These are phyloP conservation scores for Chromobotia macracanthus DNA, from an alignment of 2,797 vertebrate species.

Conservation along the genomic window DNA sequence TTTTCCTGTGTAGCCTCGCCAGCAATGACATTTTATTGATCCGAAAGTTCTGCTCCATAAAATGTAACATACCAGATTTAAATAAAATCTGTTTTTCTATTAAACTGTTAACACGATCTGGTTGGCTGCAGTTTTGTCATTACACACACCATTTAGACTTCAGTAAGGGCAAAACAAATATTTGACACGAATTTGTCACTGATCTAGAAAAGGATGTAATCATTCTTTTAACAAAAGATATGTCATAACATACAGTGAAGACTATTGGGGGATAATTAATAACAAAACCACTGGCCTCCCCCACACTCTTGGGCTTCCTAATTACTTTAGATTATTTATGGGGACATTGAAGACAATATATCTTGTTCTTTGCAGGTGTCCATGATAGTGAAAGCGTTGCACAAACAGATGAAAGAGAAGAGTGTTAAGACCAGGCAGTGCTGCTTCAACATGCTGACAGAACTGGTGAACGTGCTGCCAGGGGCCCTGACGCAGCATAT, in stretches of 20 bases:
- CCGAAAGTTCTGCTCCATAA: background rate
- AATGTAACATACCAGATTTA: too few relatives aligned
- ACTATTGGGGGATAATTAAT: background rate
- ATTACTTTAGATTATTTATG: background rate
- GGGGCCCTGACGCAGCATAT: constrained; percentile 94
- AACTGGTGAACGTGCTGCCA: constrained; percentile 95
- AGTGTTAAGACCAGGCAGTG: constrained; percentile 98
- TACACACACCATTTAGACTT: too few relatives aligned
- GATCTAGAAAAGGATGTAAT: background rate
- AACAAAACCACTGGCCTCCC: background rate
- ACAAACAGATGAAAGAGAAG: constrained; percentile 99
- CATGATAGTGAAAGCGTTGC: constrained; percentile 97
- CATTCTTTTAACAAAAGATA: background rate
- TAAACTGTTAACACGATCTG: background rate
- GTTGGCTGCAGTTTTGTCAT: too few relatives aligned
- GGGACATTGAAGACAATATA: background rate
- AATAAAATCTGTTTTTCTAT: background rate
- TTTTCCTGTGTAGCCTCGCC: background rate
- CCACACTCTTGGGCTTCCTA: background rate
- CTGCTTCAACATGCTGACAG: constrained; percentile 99
- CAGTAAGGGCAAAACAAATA: too few relatives aligned
- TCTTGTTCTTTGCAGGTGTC: constrained; percentile 83
- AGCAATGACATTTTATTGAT: background rate
- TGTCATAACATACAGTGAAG: background rate
- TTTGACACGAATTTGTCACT: too few relatives aligned